Percentiles rank a stretch among this genome's conserved stretches.
Conservation (phyloP, 2,113 vertebrate genomes). For the Cyprinodon variegatus region DNA sequence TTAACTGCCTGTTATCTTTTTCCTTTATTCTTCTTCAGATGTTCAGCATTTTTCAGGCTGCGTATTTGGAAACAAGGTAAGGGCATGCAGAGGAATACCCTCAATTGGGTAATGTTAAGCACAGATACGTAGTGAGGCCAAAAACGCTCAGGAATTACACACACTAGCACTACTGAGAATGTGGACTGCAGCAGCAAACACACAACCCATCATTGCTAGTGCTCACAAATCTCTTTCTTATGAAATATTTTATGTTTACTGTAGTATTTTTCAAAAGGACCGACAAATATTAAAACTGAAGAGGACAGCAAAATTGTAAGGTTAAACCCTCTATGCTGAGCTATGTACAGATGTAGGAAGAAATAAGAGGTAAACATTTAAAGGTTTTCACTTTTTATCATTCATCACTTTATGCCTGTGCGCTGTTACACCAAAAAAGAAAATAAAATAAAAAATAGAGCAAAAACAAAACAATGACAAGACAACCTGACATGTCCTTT, state of each 20-base stretch:
- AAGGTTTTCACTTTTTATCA: slow-evolving; percentile 28
- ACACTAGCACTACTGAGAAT: background rate
- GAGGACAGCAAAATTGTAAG: background rate
- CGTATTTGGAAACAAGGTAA: too few relatives aligned
- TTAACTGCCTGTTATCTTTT: slow-evolving; percentile 30
- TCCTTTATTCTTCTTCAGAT: slow-evolving; percentile 18
- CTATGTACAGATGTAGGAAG: slow-evolving; percentile 18
- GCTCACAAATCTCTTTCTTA: slow-evolving; percentile 4
- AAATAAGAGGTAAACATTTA: slow-evolving; percentile 23
- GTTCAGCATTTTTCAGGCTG: slow-evolving; percentile 28
- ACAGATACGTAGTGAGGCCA: background rate
- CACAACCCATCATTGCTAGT: background rate
- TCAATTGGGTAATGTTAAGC: slow-evolving; percentile 24
- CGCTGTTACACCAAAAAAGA: slow-evolving; percentile 20
- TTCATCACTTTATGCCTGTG: slow-evolving; percentile 39
- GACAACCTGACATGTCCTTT: slow-evolving; percentile 68
- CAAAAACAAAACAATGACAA: slow-evolving; percentile 34
- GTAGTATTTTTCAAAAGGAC: background rate
- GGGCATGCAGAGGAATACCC: slow-evolving; percentile 24
- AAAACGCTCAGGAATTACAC: slow-evolving; percentile 20
- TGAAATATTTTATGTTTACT: background rate
- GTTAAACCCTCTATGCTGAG: slow-evolving; percentile 2
- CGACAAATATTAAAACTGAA: slow-evolving; percentile 21
- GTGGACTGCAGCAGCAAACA: background rate
- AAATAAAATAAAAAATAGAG: background rate